Percentiles rank a stretch among this genome's conserved stretches.
These are phyloP conservation scores for Thunnus thynnus DNA, from an alignment of 2,113 vertebrate species.

Conservation along the genomic window DNA sequence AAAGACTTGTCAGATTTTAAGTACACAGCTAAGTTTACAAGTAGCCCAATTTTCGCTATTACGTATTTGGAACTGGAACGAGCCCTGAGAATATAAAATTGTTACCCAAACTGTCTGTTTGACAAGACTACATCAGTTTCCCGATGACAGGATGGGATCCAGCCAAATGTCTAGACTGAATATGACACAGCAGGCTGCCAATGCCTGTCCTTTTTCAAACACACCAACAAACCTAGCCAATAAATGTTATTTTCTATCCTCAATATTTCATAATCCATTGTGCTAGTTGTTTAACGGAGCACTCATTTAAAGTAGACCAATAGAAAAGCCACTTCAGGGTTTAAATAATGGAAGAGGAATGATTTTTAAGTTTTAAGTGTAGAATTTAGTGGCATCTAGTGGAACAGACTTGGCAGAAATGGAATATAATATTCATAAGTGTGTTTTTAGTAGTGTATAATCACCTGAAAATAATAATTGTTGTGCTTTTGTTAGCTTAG, in stretches of 20 bases:
- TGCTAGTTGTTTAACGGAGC: no score
- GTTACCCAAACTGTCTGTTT: conserved; percentile 4
- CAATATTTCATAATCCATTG: not conserved
- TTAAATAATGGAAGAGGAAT: not conserved
- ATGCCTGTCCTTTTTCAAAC: conserved; percentile 13
- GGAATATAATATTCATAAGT: no score
- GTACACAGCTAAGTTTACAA: not conserved
- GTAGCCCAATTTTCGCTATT: conserved; percentile 17
- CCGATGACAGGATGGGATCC: not conserved
- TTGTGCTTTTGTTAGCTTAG: no score
- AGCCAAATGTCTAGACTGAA: not conserved
- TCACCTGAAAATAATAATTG: no score
- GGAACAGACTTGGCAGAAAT: no score
- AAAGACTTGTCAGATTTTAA: not conserved
- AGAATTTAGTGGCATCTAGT: no score
- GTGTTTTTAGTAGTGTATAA: no score
- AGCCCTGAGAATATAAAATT: not conserved
- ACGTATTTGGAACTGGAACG: conserved; percentile 36
- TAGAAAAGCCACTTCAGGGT: not conserved
- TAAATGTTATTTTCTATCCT: not conserved
- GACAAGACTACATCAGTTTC: not conserved
- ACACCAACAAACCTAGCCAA: not conserved
- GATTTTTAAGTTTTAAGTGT: no score
- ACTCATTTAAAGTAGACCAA: not conserved
- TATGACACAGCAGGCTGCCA: not conserved